Evolutionary conservation across 2,888 invertebrate species (phyloP).

Genomic region (Aphidoletes aphidimyza): DNA sequence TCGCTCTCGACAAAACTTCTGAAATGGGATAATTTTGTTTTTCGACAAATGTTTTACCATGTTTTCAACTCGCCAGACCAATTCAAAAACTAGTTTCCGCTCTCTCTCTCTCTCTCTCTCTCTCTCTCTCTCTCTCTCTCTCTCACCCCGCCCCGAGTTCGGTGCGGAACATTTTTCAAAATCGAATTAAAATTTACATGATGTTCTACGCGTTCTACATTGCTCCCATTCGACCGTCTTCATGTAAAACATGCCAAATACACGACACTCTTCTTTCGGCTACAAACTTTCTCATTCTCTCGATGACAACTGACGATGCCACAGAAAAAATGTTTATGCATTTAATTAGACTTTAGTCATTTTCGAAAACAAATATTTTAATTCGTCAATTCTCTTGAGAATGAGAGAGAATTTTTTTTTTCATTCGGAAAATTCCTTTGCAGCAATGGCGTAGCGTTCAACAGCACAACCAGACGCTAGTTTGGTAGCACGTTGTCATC

Average conservation of each 20-base stretch:
- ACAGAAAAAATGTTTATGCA: background rate
- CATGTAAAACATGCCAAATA: constrained; percentile 25
- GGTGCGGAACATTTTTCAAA: constrained; percentile 5
- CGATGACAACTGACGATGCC: background rate
- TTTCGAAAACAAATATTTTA: constrained; percentile 37
- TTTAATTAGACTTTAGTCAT: constrained; percentile 17
- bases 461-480: background rate
- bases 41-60: constrained; percentile 32
- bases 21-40: background rate
- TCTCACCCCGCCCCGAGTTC: background rate
- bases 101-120: too few species aligned
- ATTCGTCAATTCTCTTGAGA: constrained; percentile 3
- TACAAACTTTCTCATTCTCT: constrained; percentile 10
- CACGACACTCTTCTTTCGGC: background rate
- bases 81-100: constrained; percentile 19
- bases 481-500: background rate
- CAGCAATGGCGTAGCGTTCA: background rate
- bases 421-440: constrained; percentile 9
- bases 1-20: background rate
- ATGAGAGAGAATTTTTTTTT: constrained; percentile 11
- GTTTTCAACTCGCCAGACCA: constrained; percentile 6
- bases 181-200: constrained; percentile 48
- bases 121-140: too few species aligned
- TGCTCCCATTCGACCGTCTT: constrained; percentile 26
- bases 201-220: constrained; percentile 26